Percentiles rank a stretch among this genome's conserved stretches.
phyloP scores from a whole-genome alignment of 2,113 vertebrate species.

The Actinemys pallida region DNA sequence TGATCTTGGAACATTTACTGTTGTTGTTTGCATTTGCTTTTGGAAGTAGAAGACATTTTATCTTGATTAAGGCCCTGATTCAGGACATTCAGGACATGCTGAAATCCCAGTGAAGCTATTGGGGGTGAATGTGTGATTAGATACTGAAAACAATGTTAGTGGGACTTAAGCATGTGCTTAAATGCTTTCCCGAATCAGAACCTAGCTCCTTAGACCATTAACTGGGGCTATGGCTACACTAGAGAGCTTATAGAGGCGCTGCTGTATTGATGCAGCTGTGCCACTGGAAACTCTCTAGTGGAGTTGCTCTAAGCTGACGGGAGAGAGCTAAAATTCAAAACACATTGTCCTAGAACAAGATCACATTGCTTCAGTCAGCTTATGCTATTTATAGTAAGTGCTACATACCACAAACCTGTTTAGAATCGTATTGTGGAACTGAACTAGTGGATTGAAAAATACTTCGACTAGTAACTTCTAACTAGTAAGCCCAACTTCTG shows the following conservation, averaged over 20 bases:
- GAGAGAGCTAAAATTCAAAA: neutral
- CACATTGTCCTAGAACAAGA: neutral
- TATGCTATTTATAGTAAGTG: neutral
- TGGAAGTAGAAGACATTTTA: slow-evolving; percentile 47
- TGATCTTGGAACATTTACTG: slow-evolving; percentile 50
- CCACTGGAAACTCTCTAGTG: neutral
- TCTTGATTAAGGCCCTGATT: slow-evolving; percentile 21
- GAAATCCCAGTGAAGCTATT: neutral
- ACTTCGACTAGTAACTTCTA: slow-evolving; percentile 2
- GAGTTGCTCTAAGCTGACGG: neutral
- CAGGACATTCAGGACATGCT: slow-evolving; percentile 34
- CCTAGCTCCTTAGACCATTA: neutral
- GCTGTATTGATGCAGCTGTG: neutral
- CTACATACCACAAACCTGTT: neutral
- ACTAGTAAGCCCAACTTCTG: neutral
- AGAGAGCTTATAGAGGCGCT: neutral
- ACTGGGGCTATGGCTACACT: neutral
- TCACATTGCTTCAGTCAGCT: neutral
- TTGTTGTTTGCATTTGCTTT: slow-evolving; percentile 57
- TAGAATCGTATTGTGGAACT: neutral
- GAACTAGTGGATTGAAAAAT: neutral
- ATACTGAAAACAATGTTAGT: neutral
- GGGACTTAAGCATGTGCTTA: neutral
- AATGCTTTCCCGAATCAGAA: neutral
- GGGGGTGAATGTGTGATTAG: neutral